Evolutionary conservation across 2,888 invertebrate genomes (phyloP).

Genomic region (Acanthosoma haemorrhoidale): DNA sequence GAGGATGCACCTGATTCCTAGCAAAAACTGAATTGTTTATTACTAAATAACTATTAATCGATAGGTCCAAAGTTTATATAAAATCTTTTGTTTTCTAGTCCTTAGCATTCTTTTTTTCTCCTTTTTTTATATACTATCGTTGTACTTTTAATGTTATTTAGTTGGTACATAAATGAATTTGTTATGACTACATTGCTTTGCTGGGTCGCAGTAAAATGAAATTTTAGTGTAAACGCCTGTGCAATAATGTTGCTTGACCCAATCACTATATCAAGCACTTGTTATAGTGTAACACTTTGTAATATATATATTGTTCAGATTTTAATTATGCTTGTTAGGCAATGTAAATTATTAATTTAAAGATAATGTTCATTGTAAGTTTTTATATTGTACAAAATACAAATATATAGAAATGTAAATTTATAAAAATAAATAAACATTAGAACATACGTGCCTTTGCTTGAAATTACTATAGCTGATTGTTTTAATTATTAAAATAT

Average conservation of each 20-base stretch:
- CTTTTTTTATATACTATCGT: slow-evolving; percentile 25
- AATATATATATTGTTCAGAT: slow-evolving; percentile 28
- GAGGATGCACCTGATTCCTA: slow-evolving; percentile 24
- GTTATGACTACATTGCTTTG: slow-evolving; percentile 23
- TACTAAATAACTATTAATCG: slow-evolving; percentile 29
- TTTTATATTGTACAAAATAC: slow-evolving; percentile 30
- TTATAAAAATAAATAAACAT: slow-evolving; percentile 10
- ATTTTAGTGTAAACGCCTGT: not conserved
- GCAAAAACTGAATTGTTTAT: slow-evolving; percentile 20
- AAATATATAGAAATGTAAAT: slow-evolving; percentile 7
- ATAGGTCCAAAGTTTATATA: slow-evolving; percentile 35
- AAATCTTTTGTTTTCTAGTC: slow-evolving; percentile 39
- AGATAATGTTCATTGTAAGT: slow-evolving; percentile 22
- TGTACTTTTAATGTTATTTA: slow-evolving; percentile 37
- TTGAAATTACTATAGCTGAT: slow-evolving; percentile 19
- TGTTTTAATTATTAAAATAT: not conserved
- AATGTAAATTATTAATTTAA: slow-evolving; percentile 36
- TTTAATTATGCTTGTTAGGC: slow-evolving; percentile 35
- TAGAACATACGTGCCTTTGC: slow-evolving; percentile 25
- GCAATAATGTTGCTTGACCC: slow-evolving; percentile 26
- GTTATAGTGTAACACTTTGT: slow-evolving; percentile 34
- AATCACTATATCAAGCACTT: slow-evolving; percentile 33
- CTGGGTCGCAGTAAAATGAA: slow-evolving; percentile 10
- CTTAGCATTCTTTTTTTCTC: slow-evolving; percentile 34
- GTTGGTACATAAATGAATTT: slow-evolving; percentile 16